Evolutionary conservation across 2,797 vertebrate genomes (phyloP).

Genomic region (Graptemys geographica): DNA sequence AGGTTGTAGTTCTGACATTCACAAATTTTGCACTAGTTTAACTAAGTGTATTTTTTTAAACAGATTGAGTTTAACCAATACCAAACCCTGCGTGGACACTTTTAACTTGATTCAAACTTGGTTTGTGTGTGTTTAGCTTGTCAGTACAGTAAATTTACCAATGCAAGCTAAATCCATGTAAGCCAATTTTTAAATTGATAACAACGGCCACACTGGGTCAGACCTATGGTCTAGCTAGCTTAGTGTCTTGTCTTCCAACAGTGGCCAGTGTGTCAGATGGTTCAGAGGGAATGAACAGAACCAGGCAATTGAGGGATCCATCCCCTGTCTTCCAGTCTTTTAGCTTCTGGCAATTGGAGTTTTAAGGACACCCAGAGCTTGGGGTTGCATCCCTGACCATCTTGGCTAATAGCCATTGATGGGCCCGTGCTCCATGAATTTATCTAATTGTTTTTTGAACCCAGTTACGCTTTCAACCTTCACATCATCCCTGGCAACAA

Average conservation of each 20-base stretch:
- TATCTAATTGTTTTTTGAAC: neutral
- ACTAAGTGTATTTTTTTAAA: neutral
- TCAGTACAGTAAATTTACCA: constrained; percentile 27
- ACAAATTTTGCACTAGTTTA: rapidly evolving
- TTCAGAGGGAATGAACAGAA: neutral
- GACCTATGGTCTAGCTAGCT: neutral
- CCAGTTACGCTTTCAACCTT: neutral
- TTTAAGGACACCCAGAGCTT: neutral
- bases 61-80: neutral
- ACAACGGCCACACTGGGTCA: neutral
- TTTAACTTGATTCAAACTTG: neutral
- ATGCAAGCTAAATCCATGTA: constrained; percentile 11
- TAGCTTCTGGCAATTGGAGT: neutral
- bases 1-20: neutral
- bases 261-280: neutral
- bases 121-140: neutral
- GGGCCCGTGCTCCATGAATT: neutral
- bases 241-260: neutral
- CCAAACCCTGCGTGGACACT: neutral
- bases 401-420: neutral
- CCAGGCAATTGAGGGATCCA: neutral
- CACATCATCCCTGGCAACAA: neutral
- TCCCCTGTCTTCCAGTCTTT: neutral
- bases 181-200: neutral
- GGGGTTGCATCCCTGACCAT: neutral